Conservation (phyloP, 2,797 vertebrate species). For the Botia almorhae region DNA sequence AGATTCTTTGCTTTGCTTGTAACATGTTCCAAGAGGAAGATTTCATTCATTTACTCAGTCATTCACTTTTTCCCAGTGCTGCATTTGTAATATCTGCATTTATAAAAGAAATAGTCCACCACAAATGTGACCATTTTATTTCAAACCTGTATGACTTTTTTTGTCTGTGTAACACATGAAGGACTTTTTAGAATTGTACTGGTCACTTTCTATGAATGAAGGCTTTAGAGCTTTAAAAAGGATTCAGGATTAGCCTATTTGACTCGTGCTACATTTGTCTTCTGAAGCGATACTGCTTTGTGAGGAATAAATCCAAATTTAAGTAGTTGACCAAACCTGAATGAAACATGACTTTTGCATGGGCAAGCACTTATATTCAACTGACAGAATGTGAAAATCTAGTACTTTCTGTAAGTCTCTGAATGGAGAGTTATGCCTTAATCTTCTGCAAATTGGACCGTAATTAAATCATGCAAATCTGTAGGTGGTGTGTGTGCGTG, state of each 20-base stretch:
- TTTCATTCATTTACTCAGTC: not conserved
- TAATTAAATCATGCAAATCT: constrained; percentile 25
- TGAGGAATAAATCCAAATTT: not conserved
- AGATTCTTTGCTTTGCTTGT: not conserved
- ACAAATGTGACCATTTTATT: not conserved
- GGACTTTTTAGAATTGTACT: not conserved
- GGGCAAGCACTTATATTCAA: not conserved
- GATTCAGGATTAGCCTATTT: not conserved
- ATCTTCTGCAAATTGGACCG: not conserved
- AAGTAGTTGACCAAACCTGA: not conserved
- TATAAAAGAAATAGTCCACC: not conserved
- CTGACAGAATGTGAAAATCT: not conserved
- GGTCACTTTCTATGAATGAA: not conserved
- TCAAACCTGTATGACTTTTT: not conserved
- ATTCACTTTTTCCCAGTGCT: not conserved
- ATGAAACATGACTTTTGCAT: not conserved
- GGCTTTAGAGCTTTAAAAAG: not conserved
- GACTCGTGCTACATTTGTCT: not conserved
- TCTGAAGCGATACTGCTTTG: not conserved
- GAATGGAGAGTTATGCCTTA: not conserved
- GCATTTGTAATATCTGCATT: constrained; percentile 10
- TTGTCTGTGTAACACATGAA: not conserved
- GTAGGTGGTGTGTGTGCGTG: not conserved
- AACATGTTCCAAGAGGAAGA: no score
- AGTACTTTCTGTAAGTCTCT: not conserved